Evolutionary conservation across 2,113 vertebrate genomes (phyloP).

Genomic region (Rafetus swinhoei): DNA sequence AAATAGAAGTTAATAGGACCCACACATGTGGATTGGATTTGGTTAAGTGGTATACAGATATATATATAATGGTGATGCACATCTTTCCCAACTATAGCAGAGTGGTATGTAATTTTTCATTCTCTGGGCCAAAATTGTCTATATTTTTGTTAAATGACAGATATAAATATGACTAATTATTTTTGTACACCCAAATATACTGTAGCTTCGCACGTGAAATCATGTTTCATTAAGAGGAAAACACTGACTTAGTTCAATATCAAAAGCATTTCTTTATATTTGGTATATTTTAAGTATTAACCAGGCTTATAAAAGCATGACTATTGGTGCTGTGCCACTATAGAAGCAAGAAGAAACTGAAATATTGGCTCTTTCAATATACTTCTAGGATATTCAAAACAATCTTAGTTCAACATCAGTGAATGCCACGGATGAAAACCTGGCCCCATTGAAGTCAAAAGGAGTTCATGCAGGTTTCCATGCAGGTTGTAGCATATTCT

Average conservation of each 20-base stretch:
- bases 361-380: neutral
- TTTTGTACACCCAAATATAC: neutral
- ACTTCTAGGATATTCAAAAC: neutral
- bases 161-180: neutral
- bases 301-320: neutral
- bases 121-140: neutral
- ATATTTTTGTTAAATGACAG: neutral
- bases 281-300: neutral
- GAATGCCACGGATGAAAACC: neutral
- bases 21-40: neutral
- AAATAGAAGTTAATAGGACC: neutral
- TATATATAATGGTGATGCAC: neutral
- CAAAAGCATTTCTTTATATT: neutral
- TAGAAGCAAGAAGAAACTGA: neutral
- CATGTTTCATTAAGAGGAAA: neutral
- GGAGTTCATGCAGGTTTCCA: slow-evolving; percentile 14
- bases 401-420: neutral
- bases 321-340: neutral
- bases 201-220: neutral
- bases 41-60: neutral
- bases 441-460: neutral
- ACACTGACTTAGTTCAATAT: neutral
- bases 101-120: neutral
- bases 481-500: slow-evolving; percentile 20
- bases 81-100: neutral